Evolutionary conservation across 1,140 invertebrate genomes (phyloP).

Genomic region (Ladona fulva): DNA sequence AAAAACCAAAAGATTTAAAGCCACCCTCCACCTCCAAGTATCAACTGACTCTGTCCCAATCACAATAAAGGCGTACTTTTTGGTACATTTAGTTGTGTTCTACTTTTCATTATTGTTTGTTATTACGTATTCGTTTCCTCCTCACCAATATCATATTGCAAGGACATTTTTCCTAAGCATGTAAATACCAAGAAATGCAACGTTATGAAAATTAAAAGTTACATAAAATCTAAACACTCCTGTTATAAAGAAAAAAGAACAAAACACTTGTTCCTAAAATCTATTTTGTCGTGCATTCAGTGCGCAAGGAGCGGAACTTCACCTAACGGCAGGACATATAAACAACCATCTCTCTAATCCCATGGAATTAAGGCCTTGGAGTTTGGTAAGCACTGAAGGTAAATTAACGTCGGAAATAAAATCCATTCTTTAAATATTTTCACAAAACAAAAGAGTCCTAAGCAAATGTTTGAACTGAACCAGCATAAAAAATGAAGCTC

Average conservation of each 20-base stretch:
- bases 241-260: slow-evolving; percentile 15
- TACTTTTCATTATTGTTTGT: slow-evolving; percentile 18
- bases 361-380: slow-evolving; percentile 20
- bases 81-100: slow-evolving; percentile 8
- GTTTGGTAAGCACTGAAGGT: slow-evolving; percentile 23
- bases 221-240: slow-evolving; percentile 16
- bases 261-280: slow-evolving; percentile 19
- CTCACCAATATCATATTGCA: slow-evolving; percentile 17
- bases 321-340: slow-evolving; percentile 14
- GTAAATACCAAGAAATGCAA: slow-evolving; percentile 12
- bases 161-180: slow-evolving; percentile 11
- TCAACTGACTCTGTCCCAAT: slow-evolving; percentile 40
- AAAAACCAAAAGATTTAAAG: neutral
- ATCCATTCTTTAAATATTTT: slow-evolving; percentile 13
- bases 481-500: neutral
- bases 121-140: slow-evolving; percentile 20
- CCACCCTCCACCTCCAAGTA: slow-evolving; percentile 40
- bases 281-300: slow-evolving; percentile 24
- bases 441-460: slow-evolving; percentile 16
- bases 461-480: neutral
- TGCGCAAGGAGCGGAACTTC: slow-evolving; percentile 19
- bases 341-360: slow-evolving; percentile 17
- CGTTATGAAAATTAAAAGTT: slow-evolving; percentile 14
- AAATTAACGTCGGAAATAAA: slow-evolving; percentile 18
- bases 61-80: slow-evolving; percentile 13